Base-by-base conservation (phyloP, 2,888 invertebrate genomes). In the Sarcophaga variegata region DNA sequence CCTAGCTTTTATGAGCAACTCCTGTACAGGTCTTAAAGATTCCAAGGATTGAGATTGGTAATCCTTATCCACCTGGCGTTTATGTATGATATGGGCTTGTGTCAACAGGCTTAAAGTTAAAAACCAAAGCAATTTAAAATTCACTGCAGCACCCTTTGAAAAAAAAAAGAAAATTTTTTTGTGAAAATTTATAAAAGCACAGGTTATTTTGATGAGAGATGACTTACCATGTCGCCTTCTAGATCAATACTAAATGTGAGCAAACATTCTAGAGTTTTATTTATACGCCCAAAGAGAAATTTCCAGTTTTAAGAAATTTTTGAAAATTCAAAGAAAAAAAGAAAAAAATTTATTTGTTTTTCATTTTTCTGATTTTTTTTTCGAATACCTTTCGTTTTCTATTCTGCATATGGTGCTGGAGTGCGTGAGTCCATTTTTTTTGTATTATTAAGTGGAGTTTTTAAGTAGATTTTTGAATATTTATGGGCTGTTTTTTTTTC, bases 221-320 rank as follows among this genome's bases (percentile, higher is more conserved):
- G 71, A 67, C 87, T 82, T 77, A 87, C 87, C 87, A 87, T 87
- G 62, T 69, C n/a, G 79, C 64, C 76, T 76, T 82, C 81, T 60
- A 72, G 20, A 71, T 79, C 54, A 59, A 71, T 49, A 87, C 84
- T 82, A 70, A 87, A 79, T 45, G 20, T 12, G 27, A 2, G 54
- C 71, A 54, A 47, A 63, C 22, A 17, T 54, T 79, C n/a, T 82
- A 47, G 71, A 59, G 54, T 71, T 84, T 72, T 69, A 85, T 85
- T 87, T 87, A 87, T 87, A 87, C 79, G 76, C 66, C 11, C n/a
- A 4, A 54, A 37, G 11, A 14, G 4, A 45, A 64, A n/a, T 54
- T 63, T 75, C 69, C 59, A 75, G 47, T 76, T 84, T 76, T 62
- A 37, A 67, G 66, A 67, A 67, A 45, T 20, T 67, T n/a, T 67